A percentile compares a stretch with the other conserved stretches of the same genome.
These are phyloP conservation scores for Drosophila prosaltans DNA, from an alignment of 1,140 invertebrate species.

Conservation along the genomic window DNA sequence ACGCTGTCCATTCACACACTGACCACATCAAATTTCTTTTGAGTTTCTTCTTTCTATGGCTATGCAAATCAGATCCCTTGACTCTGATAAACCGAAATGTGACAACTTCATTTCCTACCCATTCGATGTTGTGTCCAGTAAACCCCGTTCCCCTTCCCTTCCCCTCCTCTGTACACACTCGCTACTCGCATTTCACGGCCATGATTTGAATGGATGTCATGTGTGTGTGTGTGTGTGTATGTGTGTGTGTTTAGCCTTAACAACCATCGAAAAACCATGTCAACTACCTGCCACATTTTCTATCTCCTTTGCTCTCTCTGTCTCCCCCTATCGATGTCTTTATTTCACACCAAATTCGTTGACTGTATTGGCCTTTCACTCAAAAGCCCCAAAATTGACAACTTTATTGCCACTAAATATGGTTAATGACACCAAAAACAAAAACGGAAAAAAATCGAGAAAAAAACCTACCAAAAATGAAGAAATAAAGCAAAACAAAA, in stretches of 20 bases:
- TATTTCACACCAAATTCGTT: constrained; percentile 45
- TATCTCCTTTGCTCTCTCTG: too few relatives aligned
- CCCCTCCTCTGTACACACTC: not conserved
- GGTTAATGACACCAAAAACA: constrained; percentile 62
- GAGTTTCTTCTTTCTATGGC: not conserved
- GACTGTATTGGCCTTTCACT: constrained; percentile 38
- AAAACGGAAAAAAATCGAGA: constrained; percentile 10
- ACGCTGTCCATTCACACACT: not conserved
- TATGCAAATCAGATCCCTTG: constrained; percentile 36
- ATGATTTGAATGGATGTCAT: constrained; percentile 27
- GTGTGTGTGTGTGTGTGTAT: constrained; percentile 3
- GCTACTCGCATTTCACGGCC: constrained; percentile 45
- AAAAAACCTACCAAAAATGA: not conserved
- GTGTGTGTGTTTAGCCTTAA: constrained; percentile 2
- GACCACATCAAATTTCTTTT: constrained; percentile 5
- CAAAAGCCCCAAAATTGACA: constrained; percentile 50
- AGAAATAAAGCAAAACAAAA: constrained; percentile 11
- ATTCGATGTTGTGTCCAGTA: constrained; percentile 25
- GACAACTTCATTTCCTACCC: constrained; percentile 53
- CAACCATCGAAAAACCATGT: constrained; percentile 45
- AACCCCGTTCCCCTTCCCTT: constrained; percentile 25
- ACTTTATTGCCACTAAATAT: constrained; percentile 78
- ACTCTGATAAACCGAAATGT: constrained; percentile 44
- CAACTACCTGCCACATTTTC: constrained; percentile 55
- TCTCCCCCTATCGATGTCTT: not conserved